Percentiles rank a stretch among this genome's conserved stretches.
These are phyloP conservation scores for Pseudomyrmex sp. DNA, from an alignment of 1,140 invertebrate species.

Conservation along the genomic window DNA sequence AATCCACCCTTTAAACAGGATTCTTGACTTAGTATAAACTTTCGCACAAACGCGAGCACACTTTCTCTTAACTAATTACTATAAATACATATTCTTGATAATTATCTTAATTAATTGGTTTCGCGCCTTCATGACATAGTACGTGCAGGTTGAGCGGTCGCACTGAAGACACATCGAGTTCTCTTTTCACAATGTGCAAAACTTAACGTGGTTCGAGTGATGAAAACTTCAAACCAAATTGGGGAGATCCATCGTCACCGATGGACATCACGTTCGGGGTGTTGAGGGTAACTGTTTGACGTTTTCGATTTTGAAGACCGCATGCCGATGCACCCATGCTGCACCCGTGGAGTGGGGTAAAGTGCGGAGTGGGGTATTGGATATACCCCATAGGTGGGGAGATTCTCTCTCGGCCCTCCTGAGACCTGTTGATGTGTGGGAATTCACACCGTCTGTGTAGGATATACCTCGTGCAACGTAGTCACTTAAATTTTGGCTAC, in stretches of 20 bases:
- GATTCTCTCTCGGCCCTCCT: slow-evolving; percentile 75
- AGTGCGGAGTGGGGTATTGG: slow-evolving; percentile 74
- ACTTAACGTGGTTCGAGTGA: neutral
- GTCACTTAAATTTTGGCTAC: slow-evolving; percentile 63
- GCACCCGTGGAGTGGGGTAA: slow-evolving; percentile 76
- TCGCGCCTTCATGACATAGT: neutral
- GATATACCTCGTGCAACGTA: slow-evolving; percentile 55
- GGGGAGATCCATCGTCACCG: slow-evolving; percentile 46
- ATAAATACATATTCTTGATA: slow-evolving; percentile 24
- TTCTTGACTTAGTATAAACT: neutral
- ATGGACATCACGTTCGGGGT: slow-evolving; percentile 64
- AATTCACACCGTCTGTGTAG: slow-evolving; percentile 80
- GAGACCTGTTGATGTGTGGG: slow-evolving; percentile 85
- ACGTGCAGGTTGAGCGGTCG: neutral
- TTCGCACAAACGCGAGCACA: neutral
- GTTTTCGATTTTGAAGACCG: slow-evolving; percentile 84
- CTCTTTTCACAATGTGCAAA: neutral
- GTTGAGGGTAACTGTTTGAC: slow-evolving; percentile 85
- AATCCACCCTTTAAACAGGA: slow-evolving; percentile 82
- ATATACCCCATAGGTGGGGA: slow-evolving; percentile 74
- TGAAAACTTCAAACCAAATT: neutral
- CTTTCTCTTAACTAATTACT: slow-evolving; percentile 22
- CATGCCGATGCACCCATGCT: slow-evolving; percentile 83
- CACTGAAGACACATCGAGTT: slow-evolving; percentile 7
- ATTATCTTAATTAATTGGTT: neutral